A percentile compares a stretch with the other conserved stretches of the same genome.
phyloP scores from a whole-genome alignment of 2,113 vertebrate genomes.

The Alces alces region DNA sequence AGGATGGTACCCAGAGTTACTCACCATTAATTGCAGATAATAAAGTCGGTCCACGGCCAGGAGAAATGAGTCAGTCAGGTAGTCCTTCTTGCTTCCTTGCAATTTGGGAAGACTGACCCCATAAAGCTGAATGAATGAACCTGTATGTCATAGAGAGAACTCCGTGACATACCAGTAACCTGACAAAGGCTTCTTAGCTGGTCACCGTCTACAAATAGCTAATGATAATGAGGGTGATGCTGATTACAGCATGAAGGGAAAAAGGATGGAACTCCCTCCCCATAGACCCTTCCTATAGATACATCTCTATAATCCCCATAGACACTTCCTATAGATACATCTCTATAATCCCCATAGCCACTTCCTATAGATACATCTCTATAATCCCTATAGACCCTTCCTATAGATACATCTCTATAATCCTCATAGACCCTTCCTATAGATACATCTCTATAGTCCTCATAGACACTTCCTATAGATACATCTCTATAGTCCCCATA shows the following conservation, averaged over 20 bases:
- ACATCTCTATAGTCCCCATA: accelerated
- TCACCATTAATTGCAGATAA: not conserved
- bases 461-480: too few species aligned
- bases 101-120: not conserved
- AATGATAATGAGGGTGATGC: not conserved
- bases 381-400: too few species aligned
- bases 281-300: not conserved
- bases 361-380: accelerated
- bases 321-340: too few species aligned
- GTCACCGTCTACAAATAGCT: not conserved
- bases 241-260: not conserved
- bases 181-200: not conserved
- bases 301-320: accelerated
- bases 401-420: accelerated
- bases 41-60: not conserved
- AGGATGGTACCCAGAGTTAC: not conserved
- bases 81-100: not conserved
- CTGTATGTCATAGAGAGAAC: accelerated
- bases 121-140: not conserved
- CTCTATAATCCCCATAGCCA: too few species aligned
- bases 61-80: accelerated
- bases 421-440: too few species aligned
- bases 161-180: accelerated
- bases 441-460: accelerated
- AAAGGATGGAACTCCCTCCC: accelerated